These are phyloP conservation scores for Macrotus californicus DNA, from an alignment of 2,113 vertebrate species.

Conservation along the genomic window DNA sequence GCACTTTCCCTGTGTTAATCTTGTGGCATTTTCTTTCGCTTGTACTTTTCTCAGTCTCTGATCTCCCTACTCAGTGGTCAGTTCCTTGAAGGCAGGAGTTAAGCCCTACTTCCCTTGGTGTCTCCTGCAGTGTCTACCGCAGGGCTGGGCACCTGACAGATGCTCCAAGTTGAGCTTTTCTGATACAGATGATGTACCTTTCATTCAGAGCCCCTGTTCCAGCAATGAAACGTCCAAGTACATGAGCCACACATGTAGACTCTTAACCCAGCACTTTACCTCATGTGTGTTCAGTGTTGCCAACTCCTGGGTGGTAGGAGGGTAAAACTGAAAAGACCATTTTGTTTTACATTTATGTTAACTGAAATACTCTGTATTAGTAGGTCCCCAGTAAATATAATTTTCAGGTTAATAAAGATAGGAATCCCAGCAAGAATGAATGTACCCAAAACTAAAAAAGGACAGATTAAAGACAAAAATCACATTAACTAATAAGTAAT, in stretches of 20 bases:
- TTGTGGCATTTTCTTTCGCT: background rate
- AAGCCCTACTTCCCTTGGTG: background rate
- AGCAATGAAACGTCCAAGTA: background rate
- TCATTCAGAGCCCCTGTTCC: background rate
- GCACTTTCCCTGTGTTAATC: background rate
- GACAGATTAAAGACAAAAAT: background rate
- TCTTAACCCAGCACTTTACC: background rate
- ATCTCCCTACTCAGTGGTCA: background rate
- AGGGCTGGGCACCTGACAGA: background rate
- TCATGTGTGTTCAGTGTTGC: background rate
- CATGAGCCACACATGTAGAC: background rate
- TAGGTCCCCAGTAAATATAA: background rate
- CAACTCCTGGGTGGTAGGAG: background rate
- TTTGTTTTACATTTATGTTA: background rate
- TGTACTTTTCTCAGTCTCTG: background rate
- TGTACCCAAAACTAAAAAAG: background rate
- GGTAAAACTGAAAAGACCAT: background rate
- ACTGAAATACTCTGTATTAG: background rate
- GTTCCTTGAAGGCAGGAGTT: background rate
- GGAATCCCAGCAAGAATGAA: background rate
- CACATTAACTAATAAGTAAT: background rate
- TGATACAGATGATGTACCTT: background rate
- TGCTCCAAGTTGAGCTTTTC: background rate
- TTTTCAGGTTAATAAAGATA: background rate
- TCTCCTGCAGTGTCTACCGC: background rate